Percentiles rank a stretch among this genome's conserved stretches.
phyloP scores from a whole-genome alignment of 2,797 vertebrate species.

The Enteromius afrohamiltoni region DNA sequence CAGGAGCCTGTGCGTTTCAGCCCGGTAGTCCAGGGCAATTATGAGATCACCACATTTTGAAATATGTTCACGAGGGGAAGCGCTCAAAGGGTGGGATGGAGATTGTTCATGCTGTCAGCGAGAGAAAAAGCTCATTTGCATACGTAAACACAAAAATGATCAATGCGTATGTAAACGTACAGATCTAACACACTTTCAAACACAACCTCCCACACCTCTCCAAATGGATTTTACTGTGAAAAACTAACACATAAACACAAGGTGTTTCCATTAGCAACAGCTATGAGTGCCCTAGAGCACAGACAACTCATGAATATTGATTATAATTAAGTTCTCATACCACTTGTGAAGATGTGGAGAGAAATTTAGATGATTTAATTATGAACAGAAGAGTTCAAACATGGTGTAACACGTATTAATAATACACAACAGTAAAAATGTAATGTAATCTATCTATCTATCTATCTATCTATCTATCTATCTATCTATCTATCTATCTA shows the following conservation, averaged over 20 bases:
- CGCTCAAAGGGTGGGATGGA: conserved; percentile 56
- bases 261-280: not conserved
- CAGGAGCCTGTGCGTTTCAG: conserved; percentile 81
- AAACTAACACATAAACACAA: conserved; percentile 1
- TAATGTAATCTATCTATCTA: too few relatives aligned
- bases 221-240: not conserved
- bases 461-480: too few relatives aligned
- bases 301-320: conserved; percentile 4
- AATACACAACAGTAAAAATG: not conserved
- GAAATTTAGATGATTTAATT: not conserved
- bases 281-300: not conserved
- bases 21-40: conserved; percentile 82
- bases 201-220: conserved; percentile 1
- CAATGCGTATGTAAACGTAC: not conserved
- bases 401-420: not conserved
- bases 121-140: not conserved
- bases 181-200: not conserved
- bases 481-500: too few relatives aligned
- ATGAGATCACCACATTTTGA: conserved; percentile 90
- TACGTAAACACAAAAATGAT: not conserved
- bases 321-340: conserved; percentile 5
- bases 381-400: not conserved
- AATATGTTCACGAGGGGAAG: conserved; percentile 74
- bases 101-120: conserved; percentile 69
- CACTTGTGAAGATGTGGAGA: not conserved